phyloP scores from a whole-genome alignment of 2,888 invertebrate genomes.

The Drosophila kuntzei region DNA sequence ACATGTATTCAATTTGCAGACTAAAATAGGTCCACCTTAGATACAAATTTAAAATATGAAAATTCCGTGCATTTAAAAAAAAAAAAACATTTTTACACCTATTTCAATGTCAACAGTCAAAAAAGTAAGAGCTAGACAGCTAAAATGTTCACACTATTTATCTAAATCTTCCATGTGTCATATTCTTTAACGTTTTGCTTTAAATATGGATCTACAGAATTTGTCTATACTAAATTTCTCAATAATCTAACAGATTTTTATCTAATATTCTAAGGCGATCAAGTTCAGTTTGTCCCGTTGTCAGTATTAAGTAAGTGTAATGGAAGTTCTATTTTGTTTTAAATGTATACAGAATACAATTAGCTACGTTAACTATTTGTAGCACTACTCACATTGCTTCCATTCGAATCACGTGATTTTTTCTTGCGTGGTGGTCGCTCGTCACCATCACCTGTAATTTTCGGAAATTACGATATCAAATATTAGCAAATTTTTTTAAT shows the following conservation, averaged over 20 bases:
- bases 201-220: neutral
- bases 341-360: neutral
- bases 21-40: too few relatives aligned
- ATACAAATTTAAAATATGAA: too few relatives aligned
- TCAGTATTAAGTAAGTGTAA: neutral
- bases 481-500: conserved; percentile 27
- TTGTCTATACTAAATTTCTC: neutral
- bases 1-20: too few relatives aligned
- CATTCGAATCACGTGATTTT: conserved; percentile 83
- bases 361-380: neutral
- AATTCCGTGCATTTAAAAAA: too few relatives aligned
- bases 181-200: too few relatives aligned
- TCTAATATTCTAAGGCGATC: neutral
- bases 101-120: too few relatives aligned
- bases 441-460: conserved; percentile 81
- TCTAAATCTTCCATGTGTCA: too few relatives aligned
- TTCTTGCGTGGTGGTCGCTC: conserved; percentile 85
- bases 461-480: conserved; percentile 22
- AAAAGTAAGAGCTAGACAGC: too few relatives aligned
- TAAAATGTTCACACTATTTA: too few relatives aligned
- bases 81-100: too few relatives aligned
- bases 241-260: neutral
- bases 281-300: neutral
- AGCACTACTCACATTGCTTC: conserved; percentile 78
- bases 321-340: neutral